A percentile compares a stretch with the other conserved stretches of the same genome.
Evolutionary conservation across 2,888 invertebrate genomes (phyloP).

Genomic region (Lasioglossum villosulum): DNA sequence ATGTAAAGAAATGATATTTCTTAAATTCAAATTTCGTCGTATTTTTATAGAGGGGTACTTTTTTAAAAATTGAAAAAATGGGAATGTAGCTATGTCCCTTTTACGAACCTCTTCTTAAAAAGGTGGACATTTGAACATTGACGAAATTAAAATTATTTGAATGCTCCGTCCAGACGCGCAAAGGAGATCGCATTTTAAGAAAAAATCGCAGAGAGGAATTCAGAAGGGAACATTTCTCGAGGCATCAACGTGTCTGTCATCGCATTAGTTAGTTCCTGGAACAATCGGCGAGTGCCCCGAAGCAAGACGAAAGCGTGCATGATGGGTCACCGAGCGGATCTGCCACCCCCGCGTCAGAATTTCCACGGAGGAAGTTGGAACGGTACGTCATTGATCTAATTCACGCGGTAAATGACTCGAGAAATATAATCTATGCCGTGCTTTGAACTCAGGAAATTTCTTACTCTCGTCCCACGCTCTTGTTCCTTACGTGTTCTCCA

Average conservation of each 20-base stretch:
- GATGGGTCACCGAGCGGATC: background rate
- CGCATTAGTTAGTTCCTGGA: background rate
- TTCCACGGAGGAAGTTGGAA: slow-evolving; percentile 42
- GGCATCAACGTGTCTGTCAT: background rate
- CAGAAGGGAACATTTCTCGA: background rate
- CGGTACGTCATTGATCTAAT: slow-evolving; percentile 69
- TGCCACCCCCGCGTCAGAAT: slow-evolving; percentile 34
- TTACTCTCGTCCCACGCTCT: slow-evolving; percentile 64
- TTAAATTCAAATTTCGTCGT: too few relatives aligned
- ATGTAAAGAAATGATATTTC: too few relatives aligned
- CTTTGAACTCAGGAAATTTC: slow-evolving; percentile 65
- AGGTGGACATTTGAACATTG: too few relatives aligned
- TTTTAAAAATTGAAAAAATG: too few relatives aligned
- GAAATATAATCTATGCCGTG: slow-evolving; percentile 77
- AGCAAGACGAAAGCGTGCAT: slow-evolving; percentile 2
- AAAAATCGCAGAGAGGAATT: background rate
- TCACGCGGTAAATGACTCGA: slow-evolving; percentile 77
- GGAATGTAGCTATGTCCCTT: too few relatives aligned
- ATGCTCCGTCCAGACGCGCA: too few relatives aligned
- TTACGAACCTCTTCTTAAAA: too few relatives aligned
- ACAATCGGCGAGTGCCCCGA: background rate
- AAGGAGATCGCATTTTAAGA: too few relatives aligned
- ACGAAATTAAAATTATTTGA: too few relatives aligned
- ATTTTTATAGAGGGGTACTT: too few relatives aligned
- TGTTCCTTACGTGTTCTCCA: slow-evolving; percentile 70